Evolutionary conservation across 1,140 invertebrate genomes (phyloP), one percentile per base, ranked within the genome.

Genomic region (Calliopsis andreniformis): DNA sequence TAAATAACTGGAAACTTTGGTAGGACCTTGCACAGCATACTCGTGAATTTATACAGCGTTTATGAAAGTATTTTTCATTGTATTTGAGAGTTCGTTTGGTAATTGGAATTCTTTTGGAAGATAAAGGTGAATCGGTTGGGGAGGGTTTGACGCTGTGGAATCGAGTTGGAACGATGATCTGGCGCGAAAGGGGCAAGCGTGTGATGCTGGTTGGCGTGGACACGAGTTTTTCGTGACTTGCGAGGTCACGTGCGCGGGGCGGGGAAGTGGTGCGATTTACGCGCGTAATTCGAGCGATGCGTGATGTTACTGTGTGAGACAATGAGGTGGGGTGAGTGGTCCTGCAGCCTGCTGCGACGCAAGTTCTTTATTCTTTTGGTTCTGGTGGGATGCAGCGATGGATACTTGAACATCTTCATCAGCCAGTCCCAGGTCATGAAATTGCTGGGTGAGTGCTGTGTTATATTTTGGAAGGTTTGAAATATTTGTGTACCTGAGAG

Each of bases 381-480:
- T 28, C 68, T 89, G 20, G 70, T 88, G 18, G 73, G 87, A 20
- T 89, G 89, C 76, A 84, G 86, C 86, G 86, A 91, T 80, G 93
- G 94, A 87, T 95, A 96, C 93, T 93, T 96, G 76, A 95, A 96
- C 89, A 94, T 96, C 85, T 95, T 96, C 91, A 96, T 96, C 92
- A 95, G 94, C 88, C 94, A 95, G 88, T 93, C 94, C 59, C 95
- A 96, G 92, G 95, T 96, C 85, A 95, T 95, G 93, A 95, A 95
- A 90, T 92, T 96, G 79, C 91, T 96, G 89, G 95, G 95, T 96
- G 92, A 94, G 91, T 80, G n/a, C n/a, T n/a, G n/a, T n/a, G n/a
- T n/a, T n/a, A n/a, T n/a, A n/a, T 18, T 0, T 0, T 16, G 14
- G 14, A 12, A 7, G 47, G 23, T 69, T 73, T 45, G 53, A 59